Conservation (phyloP, 2,888 invertebrate species). For the Macroteleia sp. region DNA sequence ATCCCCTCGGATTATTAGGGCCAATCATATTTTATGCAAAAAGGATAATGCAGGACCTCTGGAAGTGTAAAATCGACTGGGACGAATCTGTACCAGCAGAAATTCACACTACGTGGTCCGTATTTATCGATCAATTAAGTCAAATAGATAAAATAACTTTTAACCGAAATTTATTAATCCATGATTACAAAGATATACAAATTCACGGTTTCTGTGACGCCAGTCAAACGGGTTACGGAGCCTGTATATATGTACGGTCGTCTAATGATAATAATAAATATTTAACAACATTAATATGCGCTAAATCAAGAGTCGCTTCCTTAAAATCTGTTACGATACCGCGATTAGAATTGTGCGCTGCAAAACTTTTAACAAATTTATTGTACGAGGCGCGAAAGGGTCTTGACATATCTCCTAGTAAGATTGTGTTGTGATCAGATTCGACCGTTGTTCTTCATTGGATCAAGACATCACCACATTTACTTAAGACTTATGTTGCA, state of each 20-base stretch:
- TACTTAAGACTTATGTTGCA: not conserved
- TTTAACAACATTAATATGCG: not conserved
- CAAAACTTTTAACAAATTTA: not conserved
- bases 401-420: not conserved
- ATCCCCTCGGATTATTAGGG: not conserved
- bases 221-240: not conserved
- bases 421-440: not conserved
- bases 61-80: not conserved
- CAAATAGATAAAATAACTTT: not conserved
- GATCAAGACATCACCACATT: slow-evolving; percentile 1
- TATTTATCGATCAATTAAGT: not conserved
- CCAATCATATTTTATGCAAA: too few relatives aligned
- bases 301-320: not conserved
- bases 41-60: not conserved
- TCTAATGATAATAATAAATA: not conserved
- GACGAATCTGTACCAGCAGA: not conserved
- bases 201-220: not conserved
- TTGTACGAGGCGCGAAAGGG: not conserved
- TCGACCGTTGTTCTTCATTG: not conserved
- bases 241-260: not conserved
- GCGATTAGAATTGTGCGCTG: not conserved
- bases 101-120: not conserved
- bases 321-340: not conserved
- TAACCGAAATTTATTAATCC: too few relatives aligned
- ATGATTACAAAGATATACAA: not conserved